Evolutionary conservation across 2,888 invertebrate species (phyloP), one percentile per base, ranked within the genome.

Genomic region (Drosophila merina): DNA sequence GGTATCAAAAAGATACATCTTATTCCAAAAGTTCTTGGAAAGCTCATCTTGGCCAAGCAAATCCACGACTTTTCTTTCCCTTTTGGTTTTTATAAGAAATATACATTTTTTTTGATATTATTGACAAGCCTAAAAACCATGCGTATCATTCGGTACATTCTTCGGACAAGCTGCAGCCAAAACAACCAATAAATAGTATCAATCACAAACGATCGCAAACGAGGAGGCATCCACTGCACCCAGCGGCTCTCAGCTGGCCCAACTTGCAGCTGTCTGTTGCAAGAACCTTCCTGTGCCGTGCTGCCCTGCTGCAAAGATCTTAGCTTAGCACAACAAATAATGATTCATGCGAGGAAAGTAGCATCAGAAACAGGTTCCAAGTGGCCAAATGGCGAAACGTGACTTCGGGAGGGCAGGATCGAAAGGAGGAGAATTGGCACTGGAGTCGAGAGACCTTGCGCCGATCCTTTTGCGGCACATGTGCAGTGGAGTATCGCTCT

Each of bases 261-360:
- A 86, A 85, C 67, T 79, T 82, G 82, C 82, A 82, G 82, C 82
- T 82, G 82, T 76, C 85, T 57, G 49, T 38, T 52, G 56, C 66
- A 70, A 57, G 69, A 66, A 47, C 66, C 64, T 47, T 42, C 54
- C 38, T 45, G 20, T 12, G 12, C 30, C 48, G 26, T 47, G 26
- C 50, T n/a, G 12, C 26, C 51, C 7, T 42, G 12, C 14, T 45
- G 10, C 47, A 36, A 20, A 5, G 49, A 51, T 52, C 57, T 31
- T 42, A 56, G 42, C 51, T 48, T 49, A 54, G 67, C 71, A 84
- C 84, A 83, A 76, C 87, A 88, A 84, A 84, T 85, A 84, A 87
- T 84, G 84, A 84, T 84, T 84, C 84, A 84, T 84, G 71, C 88
- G 82, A 74, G 88, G 80, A 86, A 84, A 86, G 87, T 81, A 81